Base-by-base conservation (phyloP, 2,113 vertebrate genomes). In the Arvicanthis niloticus region DNA sequence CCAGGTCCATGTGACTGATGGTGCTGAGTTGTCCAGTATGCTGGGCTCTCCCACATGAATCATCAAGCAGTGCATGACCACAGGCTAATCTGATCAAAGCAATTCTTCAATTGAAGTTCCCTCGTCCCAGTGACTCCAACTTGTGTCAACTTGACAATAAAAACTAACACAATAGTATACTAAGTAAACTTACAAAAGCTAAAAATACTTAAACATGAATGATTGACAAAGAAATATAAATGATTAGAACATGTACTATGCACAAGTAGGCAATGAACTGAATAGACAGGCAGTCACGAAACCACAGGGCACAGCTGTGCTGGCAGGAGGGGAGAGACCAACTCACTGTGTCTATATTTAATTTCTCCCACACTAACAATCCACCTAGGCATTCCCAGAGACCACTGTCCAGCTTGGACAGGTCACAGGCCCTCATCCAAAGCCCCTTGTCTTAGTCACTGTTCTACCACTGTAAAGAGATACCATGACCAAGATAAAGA, bases 101-200 rank as follows among this genome's bases (percentile, higher is more conserved):
- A 62, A 82, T 26, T 82, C 37, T 42, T 13, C 37, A 40, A 82
- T 1, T 40, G 80, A 60, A 37, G 37, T 8, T 82, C 37, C 77
- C 26, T 53, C 40, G 37, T 40, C 53, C 56, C 37, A 40, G 56
- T 26, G 22, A 84, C n/a, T 84, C 80, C 53, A 84, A 22, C 12
- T 42, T 60, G 37, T 60, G 37, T n/a, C 80, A 60, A 84, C 40
- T 16, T 82, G 80, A 24, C 80, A 60, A 82, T 40, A 40, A 82
- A 81, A 40, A 60, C 80, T 40, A 78, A 51, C 12, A 29, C 13
- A 84, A 24, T 37, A 75, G 34, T 62, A 94, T n/a, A 89, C 6
- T 2, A 95, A 88, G 51, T 85, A 21, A 94, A 91, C 87, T 92
- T 89, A 87, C 34, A 93, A 97, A 94, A 96, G 56, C 19, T 78